Evolutionary conservation across 2,888 invertebrate species (phyloP), one percentile per base, ranked within the genome.

Genomic region (Clivina fossor): DNA sequence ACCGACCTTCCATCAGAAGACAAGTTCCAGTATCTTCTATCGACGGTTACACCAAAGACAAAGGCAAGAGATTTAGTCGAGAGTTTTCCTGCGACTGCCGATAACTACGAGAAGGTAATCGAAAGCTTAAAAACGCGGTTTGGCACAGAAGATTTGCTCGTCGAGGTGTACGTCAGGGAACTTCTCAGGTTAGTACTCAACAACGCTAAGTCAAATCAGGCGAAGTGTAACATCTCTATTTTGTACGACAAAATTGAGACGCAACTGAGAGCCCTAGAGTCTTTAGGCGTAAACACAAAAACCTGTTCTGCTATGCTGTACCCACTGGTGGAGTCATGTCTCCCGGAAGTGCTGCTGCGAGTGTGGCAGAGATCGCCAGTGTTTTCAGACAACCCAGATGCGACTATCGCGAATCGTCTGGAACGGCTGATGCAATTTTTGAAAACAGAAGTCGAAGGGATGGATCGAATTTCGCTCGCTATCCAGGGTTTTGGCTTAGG

Each of bases 81-180:
- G 16, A 49, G 49, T 24, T 30, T 57, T 22, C 43, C 43, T 3
- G 11, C 43, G 32, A 47, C 30, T 7, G 35, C 7, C 13, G 55
- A 26, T 13, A 55, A 55, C 26, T 47, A 47, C 28, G 13, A n/a
- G 2, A 55, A 55, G 19, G 47, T 30, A 13, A 47, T 55, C 19
- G 55, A 47, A 8, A 55, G 55, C 37, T 55, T 55, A 19, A 55
- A 55, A 22, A 24, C 30, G 7, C 32, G 47, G 8, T 55, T 47
- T 30, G 49, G 49, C 2, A 19, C 24, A 38, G 26, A 49, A n/a
- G 38, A 49, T 38, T 15, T 49, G 38, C 19, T 49, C 9, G 26
- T 38, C 8, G 49, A 49, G 13, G 28, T 37, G 1, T 38, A 49
- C 9, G 40, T 38, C 4, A 20, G 28, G 16, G 19, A 38, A 2